Conservation (phyloP, 1,140 invertebrate species). For the Asbolus verrucosus region DNA sequence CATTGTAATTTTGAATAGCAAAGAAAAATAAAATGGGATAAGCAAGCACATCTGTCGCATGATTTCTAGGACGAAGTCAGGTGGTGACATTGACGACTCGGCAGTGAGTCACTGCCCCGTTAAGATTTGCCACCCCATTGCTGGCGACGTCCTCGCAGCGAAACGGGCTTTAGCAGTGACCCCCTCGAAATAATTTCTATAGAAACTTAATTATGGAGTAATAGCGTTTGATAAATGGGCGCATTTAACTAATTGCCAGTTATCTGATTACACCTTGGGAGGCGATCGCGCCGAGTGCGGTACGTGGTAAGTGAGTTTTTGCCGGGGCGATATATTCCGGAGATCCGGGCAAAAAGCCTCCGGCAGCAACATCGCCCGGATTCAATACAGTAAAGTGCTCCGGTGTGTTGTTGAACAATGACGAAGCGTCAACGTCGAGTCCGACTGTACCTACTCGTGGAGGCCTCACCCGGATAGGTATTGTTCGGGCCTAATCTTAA, state of each 20-base stretch:
- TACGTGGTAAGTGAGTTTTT: constrained; percentile 49
- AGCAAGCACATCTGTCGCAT: too few relatives aligned
- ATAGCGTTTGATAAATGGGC: constrained; percentile 64
- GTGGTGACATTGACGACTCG: not conserved
- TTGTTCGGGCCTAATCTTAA: constrained; percentile 64
- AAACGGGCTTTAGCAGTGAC: constrained; percentile 10
- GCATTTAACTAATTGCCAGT: constrained; percentile 64
- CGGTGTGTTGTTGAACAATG: constrained; percentile 44
- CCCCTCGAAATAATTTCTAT: constrained; percentile 20
- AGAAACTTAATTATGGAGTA: constrained; percentile 63
- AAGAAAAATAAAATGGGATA: too few relatives aligned
- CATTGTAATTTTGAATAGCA: too few relatives aligned
- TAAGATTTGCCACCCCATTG: not conserved
- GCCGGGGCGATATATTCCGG: constrained; percentile 52
- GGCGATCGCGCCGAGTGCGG: not conserved
- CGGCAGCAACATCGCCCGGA: constrained; percentile 60
- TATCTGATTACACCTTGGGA: constrained; percentile 62
- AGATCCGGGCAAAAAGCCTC: constrained; percentile 58
- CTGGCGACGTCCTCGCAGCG: too few relatives aligned
- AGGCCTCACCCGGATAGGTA: constrained; percentile 57
- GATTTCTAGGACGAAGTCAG: not conserved
- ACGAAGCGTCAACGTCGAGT: constrained; percentile 21
- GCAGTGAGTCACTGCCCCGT: not conserved
- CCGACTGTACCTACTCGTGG: not conserved
- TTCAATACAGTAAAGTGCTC: constrained; percentile 65